Conservation (phyloP, 2,797 vertebrate genomes). For the Myripristis jacobus region DNA sequence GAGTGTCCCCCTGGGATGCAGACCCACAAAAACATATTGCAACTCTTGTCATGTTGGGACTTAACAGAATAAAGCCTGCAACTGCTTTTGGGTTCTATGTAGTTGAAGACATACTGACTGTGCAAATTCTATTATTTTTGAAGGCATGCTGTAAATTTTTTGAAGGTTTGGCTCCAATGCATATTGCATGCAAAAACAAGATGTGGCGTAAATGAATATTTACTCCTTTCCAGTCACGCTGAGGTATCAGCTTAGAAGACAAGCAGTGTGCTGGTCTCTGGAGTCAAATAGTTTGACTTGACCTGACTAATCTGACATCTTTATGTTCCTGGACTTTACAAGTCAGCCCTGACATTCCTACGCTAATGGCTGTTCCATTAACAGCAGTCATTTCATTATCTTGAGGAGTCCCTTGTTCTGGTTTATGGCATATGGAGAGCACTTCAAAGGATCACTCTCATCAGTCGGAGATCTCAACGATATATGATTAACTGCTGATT, state of each 20-base stretch:
- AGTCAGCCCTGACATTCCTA: constrained; percentile 56
- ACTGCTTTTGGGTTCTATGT: background rate
- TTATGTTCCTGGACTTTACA: constrained; percentile 53
- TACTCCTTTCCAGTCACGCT: background rate
- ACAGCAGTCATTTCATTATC: constrained; percentile 72
- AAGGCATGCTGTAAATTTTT: background rate
- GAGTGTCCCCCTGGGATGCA: background rate
- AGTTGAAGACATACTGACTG: background rate
- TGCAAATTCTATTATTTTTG: background rate
- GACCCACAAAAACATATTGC: background rate
- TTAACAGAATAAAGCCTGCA: background rate
- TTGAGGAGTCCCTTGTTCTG: constrained; percentile 58
- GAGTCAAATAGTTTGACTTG: constrained; percentile 40
- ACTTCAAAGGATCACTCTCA: constrained; percentile 65
- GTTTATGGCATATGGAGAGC: constrained; percentile 58
- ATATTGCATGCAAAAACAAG: constrained; percentile 6
- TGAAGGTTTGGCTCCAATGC: background rate
- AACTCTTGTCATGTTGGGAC: background rate
- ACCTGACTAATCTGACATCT: constrained; percentile 48
- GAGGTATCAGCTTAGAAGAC: background rate
- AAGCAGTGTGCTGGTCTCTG: background rate
- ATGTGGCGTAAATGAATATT: background rate
- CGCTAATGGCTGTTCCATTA: constrained; percentile 65
- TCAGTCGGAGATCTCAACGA: constrained; percentile 53
- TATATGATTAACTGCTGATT: constrained; percentile 52